Evolutionary conservation across 1,140 invertebrate genomes (phyloP), one percentile per base, ranked within the genome.

Genomic region (Amphibalanus amphitrite): DNA sequence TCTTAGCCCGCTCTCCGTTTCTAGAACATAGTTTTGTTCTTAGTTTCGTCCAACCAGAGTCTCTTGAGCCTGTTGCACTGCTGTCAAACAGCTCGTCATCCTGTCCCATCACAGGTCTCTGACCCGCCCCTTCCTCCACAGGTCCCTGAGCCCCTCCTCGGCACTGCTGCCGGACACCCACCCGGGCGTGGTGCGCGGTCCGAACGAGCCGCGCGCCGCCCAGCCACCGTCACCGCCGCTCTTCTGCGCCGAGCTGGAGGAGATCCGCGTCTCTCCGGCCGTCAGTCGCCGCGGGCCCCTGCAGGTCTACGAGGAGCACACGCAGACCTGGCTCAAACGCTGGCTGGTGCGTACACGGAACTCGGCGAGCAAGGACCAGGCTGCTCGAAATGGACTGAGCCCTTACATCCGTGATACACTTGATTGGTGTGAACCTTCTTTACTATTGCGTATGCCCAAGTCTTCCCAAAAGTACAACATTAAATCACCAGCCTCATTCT

Each of bases 281-380:
- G 92, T 99, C 30, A 95, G 95, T 28, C 86, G 94, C 64, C 95
- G 97, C 82, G 95, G 97, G 17, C 93, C 94, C 77, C 85, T 99
- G 74, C 97, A 97, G 81, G 92, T 98, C 72, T 84, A 98, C 74
- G 96, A 99, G 80, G 95, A 98, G 78, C 95, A 94, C 77, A 93
- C 91, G 38, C 93, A 94, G 76, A 92, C 93, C 20, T 99, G 96
- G 95, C 90, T 95, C 79, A 96, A 96, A 79, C 86, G 91, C 82
- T 98, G 92, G 92, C 93, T 97, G 85, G 94, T 97, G 83, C 81
- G 90, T 88, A n/a, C 67, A 29, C 17, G 26, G 23, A 65, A 65
- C 68, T 20, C 69, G 10, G 47, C 33, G 33, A 38, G 33, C 33
- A 38, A 38, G 33, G 15, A 15, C 33, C 15, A 38, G 33, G 4